phyloP scores from a whole-genome alignment of 2,113 vertebrate species.

The Odocoileus virginianus region DNA sequence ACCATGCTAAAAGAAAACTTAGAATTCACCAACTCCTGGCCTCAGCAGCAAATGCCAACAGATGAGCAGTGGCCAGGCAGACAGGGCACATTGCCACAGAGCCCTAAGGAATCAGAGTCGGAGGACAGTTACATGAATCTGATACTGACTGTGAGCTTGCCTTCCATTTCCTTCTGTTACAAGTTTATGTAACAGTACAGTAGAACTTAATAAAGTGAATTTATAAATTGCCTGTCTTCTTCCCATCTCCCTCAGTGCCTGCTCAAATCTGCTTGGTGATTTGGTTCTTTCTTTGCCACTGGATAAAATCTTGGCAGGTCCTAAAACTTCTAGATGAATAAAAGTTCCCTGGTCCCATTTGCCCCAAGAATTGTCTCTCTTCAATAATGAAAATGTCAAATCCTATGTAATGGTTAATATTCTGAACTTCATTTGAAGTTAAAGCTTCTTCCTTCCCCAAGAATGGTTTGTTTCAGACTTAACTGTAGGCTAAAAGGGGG shows the following conservation, averaged over 20 bases:
- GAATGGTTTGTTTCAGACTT: background rate
- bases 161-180: background rate
- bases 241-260: background rate
- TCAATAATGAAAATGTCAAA: slow-evolving; percentile 22
- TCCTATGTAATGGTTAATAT: slow-evolving; percentile 4
- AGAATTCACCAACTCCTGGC: background rate
- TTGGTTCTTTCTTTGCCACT: slow-evolving; percentile 35
- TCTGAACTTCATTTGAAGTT: background rate
- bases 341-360: background rate
- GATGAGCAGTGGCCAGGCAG: background rate
- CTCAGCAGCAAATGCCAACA: background rate
- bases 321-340: slow-evolving; percentile 10
- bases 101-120: background rate
- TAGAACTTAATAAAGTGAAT: background rate
- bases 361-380: background rate
- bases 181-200: background rate
- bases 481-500: background rate
- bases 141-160: background rate
- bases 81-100: background rate
- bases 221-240: background rate
- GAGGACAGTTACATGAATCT: background rate
- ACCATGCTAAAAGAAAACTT: background rate
- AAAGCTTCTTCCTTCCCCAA: background rate
- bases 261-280: background rate
- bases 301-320: background rate